A percentile compares a stretch with the other conserved stretches of the same genome.
These are phyloP conservation scores for Apoda limacodes DNA, from an alignment of 2,888 invertebrate genomes.

Conservation along the genomic window DNA sequence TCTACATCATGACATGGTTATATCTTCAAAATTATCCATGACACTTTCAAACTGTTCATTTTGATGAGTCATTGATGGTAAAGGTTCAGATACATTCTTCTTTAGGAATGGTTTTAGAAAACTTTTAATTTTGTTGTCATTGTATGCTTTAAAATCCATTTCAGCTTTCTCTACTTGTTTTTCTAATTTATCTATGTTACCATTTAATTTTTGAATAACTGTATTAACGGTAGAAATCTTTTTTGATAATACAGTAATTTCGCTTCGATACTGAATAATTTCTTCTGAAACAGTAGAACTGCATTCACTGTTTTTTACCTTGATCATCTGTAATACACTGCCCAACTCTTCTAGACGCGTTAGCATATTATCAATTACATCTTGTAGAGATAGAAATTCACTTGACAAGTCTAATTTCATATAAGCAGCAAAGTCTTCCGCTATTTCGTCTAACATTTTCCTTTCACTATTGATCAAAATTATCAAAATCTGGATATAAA, in stretches of 20 bases:
- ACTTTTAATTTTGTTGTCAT: constrained; percentile 69
- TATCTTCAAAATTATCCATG: constrained; percentile 38
- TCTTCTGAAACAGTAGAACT: constrained; percentile 58
- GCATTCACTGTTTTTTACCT: constrained; percentile 56
- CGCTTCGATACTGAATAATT: constrained; percentile 59
- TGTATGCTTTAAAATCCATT: constrained; percentile 64
- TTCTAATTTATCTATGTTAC: constrained; percentile 68
- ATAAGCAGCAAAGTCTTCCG: constrained; percentile 66
- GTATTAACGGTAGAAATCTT: constrained; percentile 66
- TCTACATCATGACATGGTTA: constrained; percentile 18
- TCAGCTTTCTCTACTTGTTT: constrained; percentile 72
- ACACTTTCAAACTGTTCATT: constrained; percentile 37
- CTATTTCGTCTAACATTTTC: constrained; percentile 62
- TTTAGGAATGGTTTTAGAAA: constrained; percentile 72
- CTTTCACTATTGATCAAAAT: too few relatives aligned
- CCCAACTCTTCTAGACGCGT: constrained; percentile 75
- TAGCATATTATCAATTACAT: constrained; percentile 75
- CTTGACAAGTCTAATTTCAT: constrained; percentile 64
- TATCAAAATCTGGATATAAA: constrained; percentile 58
- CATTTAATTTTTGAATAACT: constrained; percentile 60
- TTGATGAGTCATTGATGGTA: constrained; percentile 17
- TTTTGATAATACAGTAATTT: constrained; percentile 62
- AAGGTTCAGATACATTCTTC: constrained; percentile 25
- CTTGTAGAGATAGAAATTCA: constrained; percentile 71
- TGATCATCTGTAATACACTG: constrained; percentile 70